These are phyloP conservation scores for Mormyrus lacerda DNA, from an alignment of 2,113 vertebrate genomes.

Conservation along the genomic window DNA sequence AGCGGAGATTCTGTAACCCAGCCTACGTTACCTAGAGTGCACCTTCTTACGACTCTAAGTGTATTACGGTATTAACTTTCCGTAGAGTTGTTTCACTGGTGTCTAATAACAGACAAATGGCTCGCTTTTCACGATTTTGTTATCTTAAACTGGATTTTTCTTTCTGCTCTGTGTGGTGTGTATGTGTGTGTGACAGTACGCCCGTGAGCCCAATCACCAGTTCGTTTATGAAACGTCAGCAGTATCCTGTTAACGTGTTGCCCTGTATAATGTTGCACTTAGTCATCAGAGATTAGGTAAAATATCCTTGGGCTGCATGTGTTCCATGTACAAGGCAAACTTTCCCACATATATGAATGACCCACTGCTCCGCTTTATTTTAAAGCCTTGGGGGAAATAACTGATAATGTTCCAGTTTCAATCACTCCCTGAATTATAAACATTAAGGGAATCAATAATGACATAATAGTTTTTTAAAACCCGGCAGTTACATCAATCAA, in stretches of 20 bases:
- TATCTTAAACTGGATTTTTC: not conserved
- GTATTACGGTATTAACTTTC: not conserved
- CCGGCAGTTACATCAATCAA: not conserved
- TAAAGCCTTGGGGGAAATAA: not conserved
- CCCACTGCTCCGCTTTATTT: not conserved
- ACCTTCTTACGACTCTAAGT: not conserved
- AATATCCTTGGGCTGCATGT: not conserved
- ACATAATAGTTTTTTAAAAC: not conserved
- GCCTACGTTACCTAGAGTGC: not conserved
- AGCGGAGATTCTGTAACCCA: not conserved
- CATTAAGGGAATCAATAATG: not conserved
- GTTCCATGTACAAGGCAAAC: not conserved
- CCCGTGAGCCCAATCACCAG: not conserved
- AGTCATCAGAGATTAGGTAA: not conserved
- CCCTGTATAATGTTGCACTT: not conserved
- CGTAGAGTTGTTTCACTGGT: not conserved
- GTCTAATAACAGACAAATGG: not conserved
- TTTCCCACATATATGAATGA: slow-evolving; percentile 1
- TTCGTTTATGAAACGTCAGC: not conserved
- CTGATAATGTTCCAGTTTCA: not conserved
- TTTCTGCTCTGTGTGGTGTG: not conserved
- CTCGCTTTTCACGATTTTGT: not conserved
- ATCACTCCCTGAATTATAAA: not conserved
- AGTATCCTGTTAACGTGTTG: not conserved
- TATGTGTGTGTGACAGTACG: not conserved